Evolutionary conservation across 92 coral and sea anemone species (phyloP), one percentile per base, ranked within the genome.

Genomic region (Porites rus): DNA sequence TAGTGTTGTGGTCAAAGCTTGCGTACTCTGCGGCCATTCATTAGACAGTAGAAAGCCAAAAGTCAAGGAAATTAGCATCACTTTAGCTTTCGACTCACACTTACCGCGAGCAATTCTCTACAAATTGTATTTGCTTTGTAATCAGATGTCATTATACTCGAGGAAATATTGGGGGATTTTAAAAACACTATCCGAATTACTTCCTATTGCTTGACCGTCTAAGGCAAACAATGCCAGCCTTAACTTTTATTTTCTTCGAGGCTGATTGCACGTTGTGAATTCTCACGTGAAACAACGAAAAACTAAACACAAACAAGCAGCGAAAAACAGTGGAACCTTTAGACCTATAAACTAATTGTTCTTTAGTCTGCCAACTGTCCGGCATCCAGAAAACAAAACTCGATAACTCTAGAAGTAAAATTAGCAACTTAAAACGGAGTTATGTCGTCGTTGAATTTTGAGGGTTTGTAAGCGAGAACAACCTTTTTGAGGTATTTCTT

Each of bases 211-310:
- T 50, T 64, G 72, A 6, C 72, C 38, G 73, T 31, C 72, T 74
- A 83, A 83, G 50, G 80, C 73, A 83, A 73, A 83, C 87, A 83
- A 83, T 73, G 73, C 80, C 51, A 62, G 72, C 65, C 73, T 74
- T 74, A 72, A 83, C 74, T 73, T 83, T 83, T 79, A 83, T 83
- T 83, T 83, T 83, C 74, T 13, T 61, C 79, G 58, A 73, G 60
- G 80, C 65, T 83, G 87, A 83, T 64, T 64, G 87, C 87, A 83
- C 80, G 87, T 72, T 83, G 87, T 64, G 73, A 72, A 61, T 83
- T 83, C 87, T 73, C 87, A 83, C 87, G 87, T 65, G 87, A 83
- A 83, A 71, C 77, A 75, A 74, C 80, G 54, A 52, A 10, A 25
- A 64, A 60, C 6, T 12, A 12, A 54, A 51, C 22, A 9, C 62